A percentile compares a stretch with the other conserved stretches of the same genome.
Evolutionary conservation across 2,113 vertebrate species (phyloP).

Genomic region (Labrus mixtus): DNA sequence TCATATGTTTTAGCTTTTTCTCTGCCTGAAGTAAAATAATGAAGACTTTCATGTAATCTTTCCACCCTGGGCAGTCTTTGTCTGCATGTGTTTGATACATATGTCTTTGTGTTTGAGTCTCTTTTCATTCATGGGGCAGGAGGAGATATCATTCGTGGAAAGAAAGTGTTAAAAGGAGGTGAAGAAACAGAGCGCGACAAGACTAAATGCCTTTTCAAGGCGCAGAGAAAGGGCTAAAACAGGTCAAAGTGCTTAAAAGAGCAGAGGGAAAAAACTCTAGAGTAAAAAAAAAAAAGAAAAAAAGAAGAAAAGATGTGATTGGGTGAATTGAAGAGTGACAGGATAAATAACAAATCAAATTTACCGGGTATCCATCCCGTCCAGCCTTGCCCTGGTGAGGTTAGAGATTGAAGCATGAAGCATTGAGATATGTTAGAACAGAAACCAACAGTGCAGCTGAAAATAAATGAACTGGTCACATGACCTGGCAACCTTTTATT

Average conservation of each 20-base stretch:
- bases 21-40: neutral
- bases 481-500: neutral
- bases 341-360: constrained; percentile 76
- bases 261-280: neutral
- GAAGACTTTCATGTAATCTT: neutral
- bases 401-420: constrained; percentile 84
- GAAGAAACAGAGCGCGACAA: neutral
- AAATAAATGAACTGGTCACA: neutral
- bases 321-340: constrained; percentile 62
- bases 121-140: constrained; percentile 49
- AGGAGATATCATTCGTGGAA: constrained; percentile 30
- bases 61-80: neutral
- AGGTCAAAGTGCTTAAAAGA: neutral
- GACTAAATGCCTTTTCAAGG: neutral
- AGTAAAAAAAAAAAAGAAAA: constrained; percentile 2
- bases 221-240: constrained; percentile 1
- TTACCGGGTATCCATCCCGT: constrained; percentile 99
- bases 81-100: constrained; percentile 13
- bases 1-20: constrained; percentile 10
- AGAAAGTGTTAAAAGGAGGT: constrained; percentile 8
- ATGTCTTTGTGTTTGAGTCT: constrained; percentile 20
- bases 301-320: constrained; percentile 24
- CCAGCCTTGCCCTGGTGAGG: constrained; percentile 94
- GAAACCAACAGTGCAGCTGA: constrained; percentile 49
- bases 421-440: constrained; percentile 62